These are phyloP conservation scores for Idaea straminata DNA, from an alignment of 2,888 invertebrate genomes.

Conservation along the genomic window DNA sequence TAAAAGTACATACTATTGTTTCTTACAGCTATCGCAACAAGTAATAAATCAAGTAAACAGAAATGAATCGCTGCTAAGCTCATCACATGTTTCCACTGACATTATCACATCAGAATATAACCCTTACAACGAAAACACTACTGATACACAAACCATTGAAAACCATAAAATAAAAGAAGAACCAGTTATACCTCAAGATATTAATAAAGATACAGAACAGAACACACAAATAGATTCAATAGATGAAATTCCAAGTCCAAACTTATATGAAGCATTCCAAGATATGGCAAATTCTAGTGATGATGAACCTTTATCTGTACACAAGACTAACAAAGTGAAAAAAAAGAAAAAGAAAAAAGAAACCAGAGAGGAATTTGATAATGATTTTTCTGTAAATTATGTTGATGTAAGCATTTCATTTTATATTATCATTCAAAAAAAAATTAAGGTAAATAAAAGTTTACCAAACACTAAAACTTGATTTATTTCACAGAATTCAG, in stretches of 20 bases:
- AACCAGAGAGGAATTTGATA: conserved; percentile 2
- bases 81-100: conserved; percentile 29
- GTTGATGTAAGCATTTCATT: not conserved
- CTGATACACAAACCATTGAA: conserved; percentile 11
- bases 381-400: conserved; percentile 15
- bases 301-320: conserved; percentile 57
- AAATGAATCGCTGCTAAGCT: conserved; percentile 34
- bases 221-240: conserved; percentile 9
- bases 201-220: conserved; percentile 5
- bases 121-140: conserved; percentile 7
- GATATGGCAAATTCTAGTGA: conserved; percentile 35
- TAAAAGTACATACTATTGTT: not conserved
- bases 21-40: conserved; percentile 39
- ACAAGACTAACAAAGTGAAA: conserved; percentile 46
- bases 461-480: not conserved
- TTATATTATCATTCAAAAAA: not conserved
- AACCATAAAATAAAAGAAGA: conserved; percentile 38
- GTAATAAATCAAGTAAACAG: conserved; percentile 44
- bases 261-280: conserved; percentile 45
- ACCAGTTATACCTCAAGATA: conserved; percentile 16
- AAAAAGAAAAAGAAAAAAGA: conserved; percentile 38
- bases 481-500: conserved; percentile 6
- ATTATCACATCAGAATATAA: conserved; percentile 16
- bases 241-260: conserved; percentile 36
- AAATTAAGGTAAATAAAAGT: too few species aligned